Conservation (phyloP, 2,888 invertebrate genomes). For the Podotricha telesiphe region DNA sequence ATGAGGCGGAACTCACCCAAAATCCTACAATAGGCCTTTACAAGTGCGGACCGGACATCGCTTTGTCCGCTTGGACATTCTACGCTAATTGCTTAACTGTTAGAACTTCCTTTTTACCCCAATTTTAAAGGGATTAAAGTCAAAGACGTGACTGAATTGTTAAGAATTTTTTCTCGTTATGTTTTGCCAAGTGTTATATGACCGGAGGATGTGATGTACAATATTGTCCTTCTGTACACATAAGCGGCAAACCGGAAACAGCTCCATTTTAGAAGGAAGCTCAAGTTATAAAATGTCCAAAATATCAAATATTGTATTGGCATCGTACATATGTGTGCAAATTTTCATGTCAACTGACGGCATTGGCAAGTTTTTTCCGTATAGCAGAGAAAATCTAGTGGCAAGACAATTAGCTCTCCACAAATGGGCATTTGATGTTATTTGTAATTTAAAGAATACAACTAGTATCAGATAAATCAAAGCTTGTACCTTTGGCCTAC, state of each 20-base stretch:
- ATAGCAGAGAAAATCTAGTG: no score
- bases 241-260: not conserved
- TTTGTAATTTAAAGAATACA: no score
- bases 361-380: no score
- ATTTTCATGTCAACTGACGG: no score
- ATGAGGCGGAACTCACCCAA: not conserved
- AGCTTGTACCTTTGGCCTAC: no score
- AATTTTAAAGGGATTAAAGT: constrained; percentile 20
- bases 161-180: not conserved
- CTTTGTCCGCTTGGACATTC: not conserved
- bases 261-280: not conserved
- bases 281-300: not conserved
- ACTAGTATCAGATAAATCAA: no score
- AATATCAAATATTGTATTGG: not conserved
- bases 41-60: not conserved
- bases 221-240: not conserved
- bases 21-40: no score
- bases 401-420: no score
- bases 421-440: no score
- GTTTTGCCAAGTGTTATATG: constrained; percentile 11
- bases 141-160: constrained; percentile 6
- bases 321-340: no score
- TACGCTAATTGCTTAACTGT: constrained; percentile 12
- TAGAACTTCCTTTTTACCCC: constrained; percentile 7
- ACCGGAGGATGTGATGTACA: not conserved